A percentile compares a stretch with the other conserved stretches of the same genome.
Evolutionary conservation across 2,888 invertebrate genomes (phyloP).

Genomic region (Caenorhabditis doughertyi): DNA sequence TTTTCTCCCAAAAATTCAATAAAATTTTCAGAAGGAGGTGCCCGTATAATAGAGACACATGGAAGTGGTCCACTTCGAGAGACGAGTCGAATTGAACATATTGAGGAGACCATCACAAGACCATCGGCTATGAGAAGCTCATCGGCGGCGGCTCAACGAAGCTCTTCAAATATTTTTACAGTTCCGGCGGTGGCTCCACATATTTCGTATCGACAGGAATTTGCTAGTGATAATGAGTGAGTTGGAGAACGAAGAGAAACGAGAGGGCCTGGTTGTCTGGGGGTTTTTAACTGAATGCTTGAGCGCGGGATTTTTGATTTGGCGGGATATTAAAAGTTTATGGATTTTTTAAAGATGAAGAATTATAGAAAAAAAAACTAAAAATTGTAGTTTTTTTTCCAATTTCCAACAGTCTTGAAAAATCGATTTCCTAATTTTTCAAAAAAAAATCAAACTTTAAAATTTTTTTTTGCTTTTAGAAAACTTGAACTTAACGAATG

Average conservation of each 20-base stretch:
- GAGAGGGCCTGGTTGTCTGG: too few species aligned
- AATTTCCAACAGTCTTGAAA: too few species aligned
- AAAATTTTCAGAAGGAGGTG: slow-evolving; percentile 75
- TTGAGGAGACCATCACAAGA: slow-evolving; percentile 64
- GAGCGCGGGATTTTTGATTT: too few species aligned
- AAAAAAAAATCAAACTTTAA: too few species aligned
- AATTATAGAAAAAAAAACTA: too few species aligned
- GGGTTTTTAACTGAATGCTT: too few species aligned
- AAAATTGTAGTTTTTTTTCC: too few species aligned
- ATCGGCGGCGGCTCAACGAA: slow-evolving; percentile 11
- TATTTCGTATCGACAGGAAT: slow-evolving; percentile 64
- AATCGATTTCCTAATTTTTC: too few species aligned
- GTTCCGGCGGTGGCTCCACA: slow-evolving; percentile 45
- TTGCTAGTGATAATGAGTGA: slow-evolving; percentile 65
- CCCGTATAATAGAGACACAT: slow-evolving; percentile 80
- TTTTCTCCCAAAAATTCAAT: background rate
- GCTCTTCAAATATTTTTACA: slow-evolving; percentile 66
- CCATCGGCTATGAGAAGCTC: slow-evolving; percentile 51
- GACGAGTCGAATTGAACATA: slow-evolving; percentile 62
- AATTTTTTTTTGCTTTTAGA: too few species aligned
- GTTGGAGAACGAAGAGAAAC: slow-evolving; percentile 5
- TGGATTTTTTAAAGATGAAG: too few species aligned
- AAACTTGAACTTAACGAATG: too few species aligned
- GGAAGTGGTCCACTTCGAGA: slow-evolving; percentile 74
- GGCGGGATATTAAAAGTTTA: too few species aligned